A percentile compares a stretch with the other conserved stretches of the same genome.
These are phyloP conservation scores for chimpanzee (Pan troglodytes) DNA, from an alignment of 2,113 vertebrate species.

Conservation along the genomic window NHGRI_mPanTro3-v2.1_pri NC_072421.2:64833501-64834000, in stretches of 20 bases:
- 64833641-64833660: background rate
- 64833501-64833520: background rate
- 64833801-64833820: background rate
- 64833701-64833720: background rate
- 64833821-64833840: background rate
- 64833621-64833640: background rate
- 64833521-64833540: background rate
- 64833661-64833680: background rate
- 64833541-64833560: background rate
- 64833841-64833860: background rate
- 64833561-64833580: background rate
- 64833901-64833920: background rate
- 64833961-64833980: background rate
- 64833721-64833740: background rate
- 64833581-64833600: background rate
- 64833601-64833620: background rate
- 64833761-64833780: background rate
- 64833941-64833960: background rate
- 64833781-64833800: background rate
- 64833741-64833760: background rate
- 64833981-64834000: background rate
- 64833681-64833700: background rate
- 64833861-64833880: background rate
- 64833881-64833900: background rate
- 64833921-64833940: background rate